Evolutionary conservation across 2,797 vertebrate genomes (phyloP), one percentile per base, ranked within the genome.

Genomic region (Spondyliosoma cantharus): DNA sequence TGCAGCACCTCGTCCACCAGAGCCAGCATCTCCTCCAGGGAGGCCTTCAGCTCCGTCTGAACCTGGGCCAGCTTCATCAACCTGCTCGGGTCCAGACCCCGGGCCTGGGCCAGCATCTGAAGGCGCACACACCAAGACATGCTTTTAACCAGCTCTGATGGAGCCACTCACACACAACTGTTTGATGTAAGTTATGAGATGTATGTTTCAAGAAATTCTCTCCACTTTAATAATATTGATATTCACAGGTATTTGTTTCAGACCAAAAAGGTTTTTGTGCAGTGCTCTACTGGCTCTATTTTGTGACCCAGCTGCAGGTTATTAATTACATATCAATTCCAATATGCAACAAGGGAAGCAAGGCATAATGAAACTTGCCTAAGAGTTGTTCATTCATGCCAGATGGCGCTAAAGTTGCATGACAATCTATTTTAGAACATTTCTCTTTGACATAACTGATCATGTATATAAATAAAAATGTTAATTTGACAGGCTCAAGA

Each of bases 91-190:
- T 96, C 95, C 89, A 98, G 92, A 22, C 93, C 92, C 82, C 87
- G 95, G 1, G 93, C 92, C 82, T 96, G 95, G 9, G 96, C 96
- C 88, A 99, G 93, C 90, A 99, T 91, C 98, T 99, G 92, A 81
- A 54, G 3, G 19, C 62, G 87, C 59, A 86, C 20, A 49, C 65
- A n/a, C 0, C 22, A 43, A 46, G 15, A 58, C 24, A 53, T 56
- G 24, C 68, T 58, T 24, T 67, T 16, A 17, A n/a, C 74, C 13
- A 48, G 14, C 5, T 60, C 46, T 56, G 17, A 5, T 58, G 83
- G 82, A 82, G 61, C 27, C 22, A 43, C 24, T 37, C 48, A 58
- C 22, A 53, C 27, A 27, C 45, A 54, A 53, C 29, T 29, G 5
- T 20, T 52, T 53, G 56, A 29, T 37, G 9, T 37, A 7, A 37